Conservation (phyloP, 2,797 vertebrate species). For the Chiloscyllium punctatum region DNA sequence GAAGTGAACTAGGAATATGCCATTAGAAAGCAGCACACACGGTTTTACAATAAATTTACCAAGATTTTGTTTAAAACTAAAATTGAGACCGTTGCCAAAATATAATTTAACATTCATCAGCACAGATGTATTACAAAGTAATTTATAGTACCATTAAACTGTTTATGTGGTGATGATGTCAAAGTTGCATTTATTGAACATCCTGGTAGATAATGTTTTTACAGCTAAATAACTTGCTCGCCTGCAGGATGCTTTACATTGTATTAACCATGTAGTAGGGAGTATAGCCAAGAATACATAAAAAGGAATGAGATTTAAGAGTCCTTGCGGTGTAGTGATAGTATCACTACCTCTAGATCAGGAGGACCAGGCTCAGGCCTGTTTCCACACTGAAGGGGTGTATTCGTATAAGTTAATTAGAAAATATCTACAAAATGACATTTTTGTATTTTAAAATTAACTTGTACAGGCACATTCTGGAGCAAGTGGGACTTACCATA, state of each 20-base stretch:
- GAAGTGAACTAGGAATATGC: neutral
- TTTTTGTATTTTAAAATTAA: too few relatives aligned
- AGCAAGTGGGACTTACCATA: too few relatives aligned
- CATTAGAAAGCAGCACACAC: neutral
- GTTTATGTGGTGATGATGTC: neutral
- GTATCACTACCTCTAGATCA: too few relatives aligned
- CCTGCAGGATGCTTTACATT: neutral
- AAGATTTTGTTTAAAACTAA: neutral
- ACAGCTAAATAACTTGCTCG: neutral
- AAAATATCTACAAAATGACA: too few relatives aligned
- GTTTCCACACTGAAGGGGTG: too few relatives aligned
- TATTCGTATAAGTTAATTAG: too few relatives aligned
- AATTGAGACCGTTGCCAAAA: neutral
- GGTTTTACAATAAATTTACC: neutral
- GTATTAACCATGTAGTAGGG: neutral
- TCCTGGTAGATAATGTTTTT: neutral
- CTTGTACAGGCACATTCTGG: too few relatives aligned
- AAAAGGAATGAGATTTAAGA: too few relatives aligned
- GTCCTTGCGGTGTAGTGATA: too few relatives aligned
- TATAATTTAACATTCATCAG: neutral
- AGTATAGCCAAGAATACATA: too few relatives aligned
- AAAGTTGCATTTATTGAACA: neutral
- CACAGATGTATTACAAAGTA: neutral
- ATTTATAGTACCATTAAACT: neutral
- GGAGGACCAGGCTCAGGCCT: too few relatives aligned